Conservation (phyloP, 2,797 vertebrate genomes). For the Erithacus rubecula region DNA sequence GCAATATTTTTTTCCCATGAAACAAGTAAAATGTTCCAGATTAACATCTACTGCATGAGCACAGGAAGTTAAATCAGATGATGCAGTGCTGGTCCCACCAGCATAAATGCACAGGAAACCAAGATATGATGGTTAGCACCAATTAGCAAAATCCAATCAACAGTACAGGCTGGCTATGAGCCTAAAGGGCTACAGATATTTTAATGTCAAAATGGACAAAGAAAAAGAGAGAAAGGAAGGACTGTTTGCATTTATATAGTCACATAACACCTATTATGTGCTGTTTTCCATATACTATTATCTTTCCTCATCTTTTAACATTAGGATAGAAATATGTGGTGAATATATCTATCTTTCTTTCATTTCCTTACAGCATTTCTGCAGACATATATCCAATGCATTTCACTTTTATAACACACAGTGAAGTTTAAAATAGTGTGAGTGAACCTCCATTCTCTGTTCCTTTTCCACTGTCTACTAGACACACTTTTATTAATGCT, state of each 20-base stretch:
- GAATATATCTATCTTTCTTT: neutral
- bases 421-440: neutral
- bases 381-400: accelerated
- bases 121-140: neutral
- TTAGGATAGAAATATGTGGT: neutral
- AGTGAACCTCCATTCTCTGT: neutral
- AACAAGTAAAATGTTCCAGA: neutral
- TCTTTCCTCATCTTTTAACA: neutral
- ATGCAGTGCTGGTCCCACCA: neutral
- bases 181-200: neutral
- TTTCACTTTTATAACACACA: neutral
- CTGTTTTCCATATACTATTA: neutral
- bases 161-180: neutral
- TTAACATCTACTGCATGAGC: neutral
- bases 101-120: neutral
- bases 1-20: neutral
- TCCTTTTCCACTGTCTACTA: neutral
- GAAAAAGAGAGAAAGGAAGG: neutral
- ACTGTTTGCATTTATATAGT: neutral
- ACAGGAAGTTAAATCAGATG: neutral
- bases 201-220: neutral
- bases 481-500: neutral
- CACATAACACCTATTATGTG: neutral
- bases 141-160: neutral
- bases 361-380: neutral